phyloP scores from a whole-genome alignment of 2,888 invertebrate species.

The Hesperia comma region DNA sequence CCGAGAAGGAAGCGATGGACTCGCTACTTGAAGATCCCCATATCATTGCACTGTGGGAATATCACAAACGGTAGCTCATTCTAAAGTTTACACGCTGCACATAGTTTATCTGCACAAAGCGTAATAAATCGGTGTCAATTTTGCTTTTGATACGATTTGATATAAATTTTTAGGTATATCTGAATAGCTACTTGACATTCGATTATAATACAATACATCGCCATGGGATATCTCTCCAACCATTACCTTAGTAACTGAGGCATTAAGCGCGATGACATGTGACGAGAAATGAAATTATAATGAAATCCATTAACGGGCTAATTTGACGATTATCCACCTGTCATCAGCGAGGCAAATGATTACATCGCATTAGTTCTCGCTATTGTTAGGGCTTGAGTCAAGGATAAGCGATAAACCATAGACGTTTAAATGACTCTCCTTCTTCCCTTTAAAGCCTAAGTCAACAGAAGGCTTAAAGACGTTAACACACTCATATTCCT shows the following conservation, averaged over 20 bases:
- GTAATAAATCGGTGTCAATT: too few relatives aligned
- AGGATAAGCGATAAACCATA: background rate
- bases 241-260: background rate
- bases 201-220: background rate
- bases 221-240: background rate
- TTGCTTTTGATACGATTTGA: too few relatives aligned
- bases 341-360: conserved; percentile 11
- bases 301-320: conserved; percentile 26
- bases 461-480: too few relatives aligned
- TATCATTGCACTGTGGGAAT: too few relatives aligned
- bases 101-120: too few relatives aligned
- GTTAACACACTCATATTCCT: too few relatives aligned
- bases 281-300: conserved; percentile 30
- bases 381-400: background rate
- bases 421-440: background rate
- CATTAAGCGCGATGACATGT: conserved; percentile 19
- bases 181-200: too few relatives aligned
- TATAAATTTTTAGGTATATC: too few relatives aligned
- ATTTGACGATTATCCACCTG: conserved; percentile 24
- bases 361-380: background rate
- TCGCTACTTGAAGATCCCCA: too few relatives aligned
- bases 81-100: too few relatives aligned
- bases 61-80: too few relatives aligned
- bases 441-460: background rate
- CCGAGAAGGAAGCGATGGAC: too few relatives aligned